phyloP scores from a whole-genome alignment of 2,113 vertebrate species.

The Hippocampus zosterae region DNA sequence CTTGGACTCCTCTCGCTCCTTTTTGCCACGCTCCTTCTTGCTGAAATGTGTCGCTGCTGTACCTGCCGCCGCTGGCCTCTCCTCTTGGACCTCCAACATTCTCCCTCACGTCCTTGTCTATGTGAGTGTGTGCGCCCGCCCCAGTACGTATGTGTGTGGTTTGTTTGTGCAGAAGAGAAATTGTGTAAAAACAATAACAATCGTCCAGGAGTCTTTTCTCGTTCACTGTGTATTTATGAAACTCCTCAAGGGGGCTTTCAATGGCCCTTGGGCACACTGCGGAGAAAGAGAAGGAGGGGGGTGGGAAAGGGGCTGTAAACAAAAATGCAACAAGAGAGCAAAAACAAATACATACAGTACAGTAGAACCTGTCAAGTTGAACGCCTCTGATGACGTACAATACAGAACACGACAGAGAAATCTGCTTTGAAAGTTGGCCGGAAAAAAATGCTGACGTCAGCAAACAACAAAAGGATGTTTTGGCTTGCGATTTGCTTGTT shows the following conservation, averaged over 20 bases:
- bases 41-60: constrained; percentile 70
- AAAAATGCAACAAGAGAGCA: constrained; percentile 26
- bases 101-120: constrained; percentile 62
- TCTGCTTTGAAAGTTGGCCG: no score
- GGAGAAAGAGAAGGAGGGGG: constrained; percentile 36
- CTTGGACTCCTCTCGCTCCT: constrained; percentile 68
- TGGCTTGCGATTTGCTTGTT: no score
- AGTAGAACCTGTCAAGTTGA: not conserved
- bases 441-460: no score
- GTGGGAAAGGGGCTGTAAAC: constrained; percentile 26
- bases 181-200: constrained; percentile 55
- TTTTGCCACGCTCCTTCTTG: constrained; percentile 72
- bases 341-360: constrained; percentile 10
- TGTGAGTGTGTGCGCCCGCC: constrained; percentile 26
- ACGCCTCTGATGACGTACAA: not conserved
- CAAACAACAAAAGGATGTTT: no score
- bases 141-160: constrained; percentile 20
- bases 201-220: constrained; percentile 59
- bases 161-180: constrained; percentile 12
- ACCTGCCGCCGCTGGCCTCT: constrained; percentile 72
- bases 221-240: constrained; percentile 54
- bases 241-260: constrained; percentile 72
- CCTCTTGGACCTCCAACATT: constrained; percentile 76
- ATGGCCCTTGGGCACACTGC: constrained; percentile 70
- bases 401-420: not conserved